Evolutionary conservation across 2,113 vertebrate species (phyloP), one percentile per base, ranked within the genome.

Genomic region (Chaenocephalus aceratus): DNA sequence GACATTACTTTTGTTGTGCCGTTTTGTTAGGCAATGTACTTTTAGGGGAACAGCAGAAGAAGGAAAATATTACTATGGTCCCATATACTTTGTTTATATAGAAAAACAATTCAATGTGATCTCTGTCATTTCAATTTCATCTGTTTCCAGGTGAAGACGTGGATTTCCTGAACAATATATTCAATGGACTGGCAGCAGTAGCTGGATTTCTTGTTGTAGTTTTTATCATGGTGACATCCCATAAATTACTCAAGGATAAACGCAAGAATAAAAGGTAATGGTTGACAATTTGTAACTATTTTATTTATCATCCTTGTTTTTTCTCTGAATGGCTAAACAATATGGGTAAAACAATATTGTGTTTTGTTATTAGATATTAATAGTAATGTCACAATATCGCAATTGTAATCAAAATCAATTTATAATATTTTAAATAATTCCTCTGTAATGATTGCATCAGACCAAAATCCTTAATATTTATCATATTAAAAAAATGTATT

Each of bases 201-300:
- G 75, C 69, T 13, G 94, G 90, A 49, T 91, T 94, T 61, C 88
- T 95, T 3, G 7, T 84, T 2, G 0, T 95, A 1, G 77, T 88
- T 51, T 92, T 91, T 53, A 53, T 89, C 1, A 52, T 1, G 0
- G 0, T 23, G 0, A 41, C 45, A 1, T 64, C 67, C 3, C 8
- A 15, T 10, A 57, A 6, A 36, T 7, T 84, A 6, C 1, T 90
- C 10, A 72, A 73, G 41, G 84, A 41, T 1, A 84, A 56, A 70
- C 69, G 5, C 18, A 58, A 73, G 2, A 54, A 60, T 3, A 60
- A 74, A 72, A 81, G 86, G 94, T 94, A 89, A 79, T 2, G 1
- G 23, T 26, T 15, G 3, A 0, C 3, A 18, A 6, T n/a, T 14
- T 21, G n/a, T 0, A n/a, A 41, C 10, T 5, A n/a, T 26, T 18